Conservation (phyloP, 2,113 vertebrate genomes). For the Peromyscus leucopus region DNA sequence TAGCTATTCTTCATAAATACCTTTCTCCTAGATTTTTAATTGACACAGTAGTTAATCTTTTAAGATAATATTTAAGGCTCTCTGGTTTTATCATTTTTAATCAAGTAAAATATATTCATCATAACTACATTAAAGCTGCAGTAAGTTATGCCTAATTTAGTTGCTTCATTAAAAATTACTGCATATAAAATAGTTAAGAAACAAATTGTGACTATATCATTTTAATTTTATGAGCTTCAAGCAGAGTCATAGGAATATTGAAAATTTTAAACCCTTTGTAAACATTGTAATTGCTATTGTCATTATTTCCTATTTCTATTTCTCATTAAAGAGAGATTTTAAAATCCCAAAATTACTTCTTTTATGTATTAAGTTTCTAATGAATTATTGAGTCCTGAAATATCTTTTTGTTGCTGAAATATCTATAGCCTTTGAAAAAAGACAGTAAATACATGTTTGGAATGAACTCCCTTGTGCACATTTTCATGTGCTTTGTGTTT, state of each 20-base stretch:
- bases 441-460: background rate
- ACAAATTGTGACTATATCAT: conserved; percentile 83
- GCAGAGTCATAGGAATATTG: conserved; percentile 76
- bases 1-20: conserved; percentile 77
- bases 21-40: conserved; percentile 78
- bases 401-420: background rate
- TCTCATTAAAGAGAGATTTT: conserved; percentile 15
- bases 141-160: conserved; percentile 85
- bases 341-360: conserved; percentile 64
- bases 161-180: conserved; percentile 87
- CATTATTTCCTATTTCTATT: conserved; percentile 74
- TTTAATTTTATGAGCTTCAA: conserved; percentile 83
- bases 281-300: conserved; percentile 75
- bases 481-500: conserved; percentile 34
- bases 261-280: conserved; percentile 76
- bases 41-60: conserved; percentile 80
- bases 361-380: conserved; percentile 38
- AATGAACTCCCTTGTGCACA: background rate
- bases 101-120: conserved; percentile 85
- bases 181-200: conserved; percentile 85
- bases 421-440: conserved; percentile 59
- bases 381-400: conserved; percentile 50
- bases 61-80: conserved; percentile 81
- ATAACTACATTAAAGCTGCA: conserved; percentile 83
- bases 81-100: conserved; percentile 85